Evolutionary conservation across 2,888 invertebrate genomes (phyloP), one percentile per base, ranked within the genome.

Genomic region (Meandrusa payeni): DNA sequence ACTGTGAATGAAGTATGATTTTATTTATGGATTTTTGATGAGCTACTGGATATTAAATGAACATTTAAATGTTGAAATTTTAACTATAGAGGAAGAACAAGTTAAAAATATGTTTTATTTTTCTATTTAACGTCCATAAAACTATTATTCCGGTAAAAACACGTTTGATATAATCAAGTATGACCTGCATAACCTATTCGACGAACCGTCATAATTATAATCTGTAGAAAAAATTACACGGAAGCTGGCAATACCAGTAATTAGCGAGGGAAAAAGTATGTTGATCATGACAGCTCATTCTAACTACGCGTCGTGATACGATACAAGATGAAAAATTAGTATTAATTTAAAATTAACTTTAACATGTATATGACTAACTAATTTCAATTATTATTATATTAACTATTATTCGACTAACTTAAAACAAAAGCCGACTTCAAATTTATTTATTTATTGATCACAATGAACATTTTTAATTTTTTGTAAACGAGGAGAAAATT

Each of bases 11-110:
- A 68, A 54, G 57, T 65, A 69, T 83, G 80, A 82, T 85, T 81
- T 82, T 80, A 85, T 85, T 86, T 86, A 86, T 85, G 61, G 69
- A 65, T 76, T 79, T 86, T 76, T 85, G 81, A 86, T 86, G 85
- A 83, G 81, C 70, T 59, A 66, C 73, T 77, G n/a, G n/a, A n/a
- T n/a, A n/a, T n/a, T n/a, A n/a, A n/a, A n/a, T n/a, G n/a, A n/a
- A n/a, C n/a, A n/a, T n/a, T n/a, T n/a, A n/a, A n/a, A n/a, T n/a
- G n/a, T n/a, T n/a, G n/a, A n/a, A n/a, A n/a, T n/a, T n/a, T n/a
- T n/a, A n/a, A n/a, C n/a, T n/a, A n/a, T n/a, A n/a, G n/a, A n/a
- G n/a, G n/a, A n/a, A n/a, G n/a, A n/a, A n/a, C n/a, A 13, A 17
- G n/a, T 15, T 13, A 5, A 29, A 15, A 29, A 7, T n/a, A 15